Evolutionary conservation across 2,797 vertebrate genomes (phyloP), one percentile per base, ranked within the genome.

Genomic region (Alfaro cultratus): DNA sequence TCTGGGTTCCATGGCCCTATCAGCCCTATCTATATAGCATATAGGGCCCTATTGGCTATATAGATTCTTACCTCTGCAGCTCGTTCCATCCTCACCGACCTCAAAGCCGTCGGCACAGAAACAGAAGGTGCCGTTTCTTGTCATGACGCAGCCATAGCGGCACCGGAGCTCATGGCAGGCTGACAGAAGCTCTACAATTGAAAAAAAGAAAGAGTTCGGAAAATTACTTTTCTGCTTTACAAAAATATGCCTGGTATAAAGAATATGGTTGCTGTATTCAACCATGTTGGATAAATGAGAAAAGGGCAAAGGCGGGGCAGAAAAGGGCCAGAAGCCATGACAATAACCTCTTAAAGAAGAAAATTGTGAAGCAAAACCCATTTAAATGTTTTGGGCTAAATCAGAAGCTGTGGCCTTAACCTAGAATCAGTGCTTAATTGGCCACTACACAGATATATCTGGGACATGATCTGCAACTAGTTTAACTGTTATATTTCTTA

Each of bases 21-120:
- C 31, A 11, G n/a, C 18, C 41, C 9, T 9, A 10, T 43, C 41
- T 43, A 43, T 2, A 10, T 43, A 9, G 41, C 9, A 43, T 10
- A 43, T 10, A 43, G 75, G 72, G 55, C 21, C 80, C 83, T 23
- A 75, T 77, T 29, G 11, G n/a, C 23, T n/a, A 79, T 39, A 53
- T 77, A 41, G 80, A 84, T 62, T 75, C 93, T 76, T 95, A 99
- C 99, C 99, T 97, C 95, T 94, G 92, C 99, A 99, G 89, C 95
- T 97, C 71, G 95, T 97, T 31, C 97, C 96, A 12, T 99, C 97
- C 21, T 95, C 92, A 75, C 95, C 94, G 1, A 98, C 93, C 94
- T 98, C 95, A 21, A 97, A 98, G n/a, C 99, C 98, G 46, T 98
- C 96, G 5, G 95, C 90, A 26, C 99, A 99, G 94, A 97, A 99